phyloP scores from a whole-genome alignment of 2,888 invertebrate species.

The Helicoverpa assulta region DNA sequence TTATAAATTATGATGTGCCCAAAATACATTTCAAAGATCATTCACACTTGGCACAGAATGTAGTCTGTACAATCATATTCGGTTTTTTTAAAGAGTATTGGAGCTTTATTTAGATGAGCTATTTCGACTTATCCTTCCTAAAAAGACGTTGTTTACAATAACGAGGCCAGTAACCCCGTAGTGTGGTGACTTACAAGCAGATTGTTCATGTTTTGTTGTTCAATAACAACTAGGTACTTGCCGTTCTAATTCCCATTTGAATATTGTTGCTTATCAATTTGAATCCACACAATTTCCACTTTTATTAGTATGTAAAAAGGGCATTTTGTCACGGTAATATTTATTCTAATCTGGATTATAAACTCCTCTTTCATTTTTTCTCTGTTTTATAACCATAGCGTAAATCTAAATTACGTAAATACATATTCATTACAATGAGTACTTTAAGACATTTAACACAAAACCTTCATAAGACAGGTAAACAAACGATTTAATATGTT shows the following conservation, averaged over 20 bases:
- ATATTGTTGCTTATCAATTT: constrained; percentile 35
- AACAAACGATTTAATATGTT: constrained; percentile 16
- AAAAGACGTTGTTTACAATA: constrained; percentile 74
- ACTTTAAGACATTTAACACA: neutral
- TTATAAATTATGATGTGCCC: neutral
- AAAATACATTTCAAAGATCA: constrained; percentile 50
- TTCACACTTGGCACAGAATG: constrained; percentile 61
- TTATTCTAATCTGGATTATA: constrained; percentile 5
- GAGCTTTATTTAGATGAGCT: constrained; percentile 66
- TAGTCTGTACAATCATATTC: constrained; percentile 26
- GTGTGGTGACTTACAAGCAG: constrained; percentile 47
- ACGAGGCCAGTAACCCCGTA: constrained; percentile 74
- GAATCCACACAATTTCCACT: constrained; percentile 10
- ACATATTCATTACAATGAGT: neutral
- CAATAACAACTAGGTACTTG: constrained; percentile 13
- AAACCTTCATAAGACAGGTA: constrained; percentile 15
- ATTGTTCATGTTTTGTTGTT: constrained; percentile 44
- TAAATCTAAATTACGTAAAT: constrained; percentile 8
- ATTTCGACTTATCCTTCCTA: constrained; percentile 71
- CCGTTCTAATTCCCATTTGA: constrained; percentile 37
- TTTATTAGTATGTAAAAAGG: neutral
- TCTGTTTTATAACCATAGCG: constrained; percentile 25
- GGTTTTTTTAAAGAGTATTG: constrained; percentile 29
- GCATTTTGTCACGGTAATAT: neutral
- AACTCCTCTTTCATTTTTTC: constrained; percentile 30